These are phyloP conservation scores for Pterocles gutturalis DNA, from an alignment of 2,113 vertebrate species.

Conservation along the genomic window DNA sequence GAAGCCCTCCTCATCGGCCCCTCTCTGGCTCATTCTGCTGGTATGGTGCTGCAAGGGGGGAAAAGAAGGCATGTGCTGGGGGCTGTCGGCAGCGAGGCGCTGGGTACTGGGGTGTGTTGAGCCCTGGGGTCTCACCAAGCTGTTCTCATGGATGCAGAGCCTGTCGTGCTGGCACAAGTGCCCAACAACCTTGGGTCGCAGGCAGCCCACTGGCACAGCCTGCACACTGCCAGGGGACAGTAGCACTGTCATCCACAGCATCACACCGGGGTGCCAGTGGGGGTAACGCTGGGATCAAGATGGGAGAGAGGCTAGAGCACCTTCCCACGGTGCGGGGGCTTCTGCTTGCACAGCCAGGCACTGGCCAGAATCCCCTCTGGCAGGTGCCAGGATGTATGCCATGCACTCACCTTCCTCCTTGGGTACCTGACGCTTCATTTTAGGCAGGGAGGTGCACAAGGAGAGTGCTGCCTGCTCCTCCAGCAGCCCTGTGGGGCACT, in stretches of 20 bases:
- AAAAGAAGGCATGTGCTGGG: too few species aligned
- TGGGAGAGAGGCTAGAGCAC: not conserved
- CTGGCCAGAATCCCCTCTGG: not conserved
- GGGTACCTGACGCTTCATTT: not conserved
- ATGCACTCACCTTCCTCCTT: not conserved
- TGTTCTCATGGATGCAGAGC: not conserved
- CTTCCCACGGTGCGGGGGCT: not conserved
- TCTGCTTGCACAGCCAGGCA: not conserved
- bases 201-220: not conserved
- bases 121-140: not conserved
- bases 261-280: rapidly evolving
- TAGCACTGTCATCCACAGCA: not conserved
- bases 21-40: not conserved
- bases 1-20: not conserved
- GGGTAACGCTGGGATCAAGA: not conserved
- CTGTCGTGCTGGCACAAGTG: not conserved
- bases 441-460: too few species aligned
- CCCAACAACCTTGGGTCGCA: not conserved
- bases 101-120: rapidly evolving
- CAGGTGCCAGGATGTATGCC: not conserved
- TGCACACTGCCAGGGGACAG: not conserved
- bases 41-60: not conserved
- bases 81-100: not conserved
- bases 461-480: not conserved
- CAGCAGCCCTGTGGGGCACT: not conserved